Evolutionary conservation across 2,888 invertebrate genomes (phyloP).

Genomic region (Choristoneura rosaceana): DNA sequence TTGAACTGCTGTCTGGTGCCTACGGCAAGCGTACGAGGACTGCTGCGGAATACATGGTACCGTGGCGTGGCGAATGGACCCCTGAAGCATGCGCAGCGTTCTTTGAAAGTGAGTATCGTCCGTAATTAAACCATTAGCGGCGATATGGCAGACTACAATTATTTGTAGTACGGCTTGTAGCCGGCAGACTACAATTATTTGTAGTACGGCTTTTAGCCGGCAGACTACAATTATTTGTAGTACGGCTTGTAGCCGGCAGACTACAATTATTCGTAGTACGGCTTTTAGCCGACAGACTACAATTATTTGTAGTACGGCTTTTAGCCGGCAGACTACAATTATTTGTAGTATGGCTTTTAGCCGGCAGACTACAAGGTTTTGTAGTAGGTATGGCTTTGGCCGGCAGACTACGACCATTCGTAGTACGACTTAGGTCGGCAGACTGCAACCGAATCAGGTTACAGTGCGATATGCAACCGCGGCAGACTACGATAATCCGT

Average conservation of each 20-base stretch:
- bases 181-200: too few species aligned
- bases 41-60: not conserved
- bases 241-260: too few species aligned
- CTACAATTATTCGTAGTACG: too few species aligned
- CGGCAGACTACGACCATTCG: not conserved
- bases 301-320: too few species aligned
- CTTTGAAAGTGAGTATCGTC: not conserved
- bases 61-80: not conserved
- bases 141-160: not conserved
- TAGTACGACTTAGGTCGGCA: not conserved
- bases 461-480: too few species aligned
- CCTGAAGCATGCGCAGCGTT: constrained; percentile 2
- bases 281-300: too few species aligned
- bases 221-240: too few species aligned
- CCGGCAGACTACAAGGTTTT: not conserved
- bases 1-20: not conserved
- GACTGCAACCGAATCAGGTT: not conserved
- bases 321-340: too few species aligned
- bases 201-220: too few species aligned
- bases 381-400: not conserved
- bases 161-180: not conserved
- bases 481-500: not conserved
- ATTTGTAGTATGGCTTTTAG: not conserved
- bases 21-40: not conserved
- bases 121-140: not conserved